Base-by-base conservation (phyloP, 2,888 invertebrate genomes). In the Torymus aiolomorphi region DNA sequence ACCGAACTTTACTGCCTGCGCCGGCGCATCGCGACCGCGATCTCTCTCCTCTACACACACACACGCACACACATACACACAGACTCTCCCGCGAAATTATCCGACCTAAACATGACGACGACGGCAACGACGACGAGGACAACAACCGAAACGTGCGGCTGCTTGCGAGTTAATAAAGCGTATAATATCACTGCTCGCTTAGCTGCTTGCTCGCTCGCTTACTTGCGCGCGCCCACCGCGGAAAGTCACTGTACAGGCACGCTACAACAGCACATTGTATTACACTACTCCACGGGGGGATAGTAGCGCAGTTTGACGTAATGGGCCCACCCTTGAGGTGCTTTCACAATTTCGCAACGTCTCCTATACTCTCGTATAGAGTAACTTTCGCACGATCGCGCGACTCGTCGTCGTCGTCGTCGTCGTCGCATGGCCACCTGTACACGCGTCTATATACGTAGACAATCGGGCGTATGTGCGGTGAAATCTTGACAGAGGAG, bases 351-450 rank as follows among this genome's bases (percentile, higher is more conserved):
- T 82, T 81, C 80, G 80, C 76, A 83, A 80, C 62, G 54, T 81
- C 62, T 75, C 72, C 76, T 69, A 77, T 76, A 78, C 76, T 66
- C 78, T 56, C 80, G 72, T 57, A 56, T 52, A 84, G 85, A 87
- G 86, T 87, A 86, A 87, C 88, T 88, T 88, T 88, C 88, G 88
- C 88, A 88, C 88, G 88, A 87, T 86, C 86, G 83, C 83, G 80
- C 77, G 42, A 42, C 42, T 42, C 8, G 0, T 42, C 42, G 42
- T 42, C 8, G 42, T 42, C 42, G 31, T 31, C 31, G 42, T 42
- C 5, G 5, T 31, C 77, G 13, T 4, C 51, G 13, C 51, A 52
- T n/a, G 71, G 18, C 77, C 82, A 83, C 83, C 82, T 83, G 61
- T 52, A 61, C 31, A 14, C 12, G 10, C 16, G 42, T 52, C 10